Evolutionary conservation across 1,140 invertebrate species (phyloP).

Genomic region (Ephestia elutella): DNA sequence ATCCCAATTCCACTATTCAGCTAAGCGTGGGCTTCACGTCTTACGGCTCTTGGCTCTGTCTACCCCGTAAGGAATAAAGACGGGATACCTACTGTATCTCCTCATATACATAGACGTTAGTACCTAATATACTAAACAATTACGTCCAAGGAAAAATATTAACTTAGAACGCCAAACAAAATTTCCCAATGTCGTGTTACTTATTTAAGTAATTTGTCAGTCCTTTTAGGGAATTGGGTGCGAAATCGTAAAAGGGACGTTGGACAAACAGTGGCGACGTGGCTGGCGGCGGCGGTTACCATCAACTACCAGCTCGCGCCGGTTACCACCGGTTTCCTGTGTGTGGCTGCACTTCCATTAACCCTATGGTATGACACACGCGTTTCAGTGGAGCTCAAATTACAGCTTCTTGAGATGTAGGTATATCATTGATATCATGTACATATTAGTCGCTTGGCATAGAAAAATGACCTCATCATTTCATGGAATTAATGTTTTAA

Average conservation of each 20-base stretch:
- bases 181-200: not conserved
- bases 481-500: no score
- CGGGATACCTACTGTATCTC: no score
- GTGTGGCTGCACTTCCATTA: slow-evolving; percentile 47
- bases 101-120: no score
- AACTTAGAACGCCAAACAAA: not conserved
- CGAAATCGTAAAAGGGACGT: slow-evolving; percentile 36
- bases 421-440: not conserved
- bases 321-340: slow-evolving; percentile 22
- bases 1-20: no score
- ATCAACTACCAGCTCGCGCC: slow-evolving; percentile 24
- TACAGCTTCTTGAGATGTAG: not conserved
- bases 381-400: not conserved
- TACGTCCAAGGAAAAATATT: no score
- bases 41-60: no score
- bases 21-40: no score
- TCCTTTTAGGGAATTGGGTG: slow-evolving; percentile 33
- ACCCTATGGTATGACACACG: slow-evolving; percentile 22
- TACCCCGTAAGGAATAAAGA: no score
- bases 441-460: no score
- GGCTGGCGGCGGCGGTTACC: slow-evolving; percentile 20
- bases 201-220: slow-evolving; percentile 35
- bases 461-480: no score
- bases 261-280: slow-evolving; percentile 24
- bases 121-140: no score